These are phyloP conservation scores for Forbesichthys agassizii DNA, from an alignment of 2,113 vertebrate species.

Conservation along the genomic window DNA sequence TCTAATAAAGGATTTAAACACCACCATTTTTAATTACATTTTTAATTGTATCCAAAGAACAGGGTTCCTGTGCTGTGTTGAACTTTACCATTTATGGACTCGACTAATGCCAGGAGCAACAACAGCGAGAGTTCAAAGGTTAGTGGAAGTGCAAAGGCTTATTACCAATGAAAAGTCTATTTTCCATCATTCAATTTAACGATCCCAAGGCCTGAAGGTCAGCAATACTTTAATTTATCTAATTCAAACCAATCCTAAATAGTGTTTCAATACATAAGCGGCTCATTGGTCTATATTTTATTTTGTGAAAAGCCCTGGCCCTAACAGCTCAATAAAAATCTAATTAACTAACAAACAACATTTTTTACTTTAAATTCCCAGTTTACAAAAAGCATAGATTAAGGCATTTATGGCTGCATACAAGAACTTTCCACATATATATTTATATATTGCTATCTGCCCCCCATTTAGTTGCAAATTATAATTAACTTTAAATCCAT, in stretches of 20 bases:
- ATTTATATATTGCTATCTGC: no score
- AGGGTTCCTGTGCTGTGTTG: conserved; percentile 50
- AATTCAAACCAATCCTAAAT: conserved; percentile 41
- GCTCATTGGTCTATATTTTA: conserved; percentile 7
- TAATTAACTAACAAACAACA: no score
- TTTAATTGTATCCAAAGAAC: conserved; percentile 46
- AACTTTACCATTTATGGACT: conserved; percentile 55
- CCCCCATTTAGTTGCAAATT: no score
- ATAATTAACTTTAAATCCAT: no score
- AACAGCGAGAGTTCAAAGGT: conserved; percentile 72
- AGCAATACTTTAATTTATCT: conserved; percentile 57
- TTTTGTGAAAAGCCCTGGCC: background rate
- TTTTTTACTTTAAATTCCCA: no score
- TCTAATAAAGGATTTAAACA: background rate
- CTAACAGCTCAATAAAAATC: background rate
- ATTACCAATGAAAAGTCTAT: conserved; percentile 61
- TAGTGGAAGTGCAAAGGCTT: conserved; percentile 62
- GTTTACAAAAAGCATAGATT: no score
- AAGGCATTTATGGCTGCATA: no score
- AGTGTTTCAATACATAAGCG: background rate
- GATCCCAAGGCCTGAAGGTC: conserved; percentile 55
- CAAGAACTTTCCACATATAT: no score
- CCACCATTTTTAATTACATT: conserved; percentile 15
- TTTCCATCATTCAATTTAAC: conserved; percentile 73
- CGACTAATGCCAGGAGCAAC: conserved; percentile 59